Evolutionary conservation across 2,888 invertebrate genomes (phyloP), one percentile per base, ranked within the genome.

Genomic region (Cylloceria caligata): DNA sequence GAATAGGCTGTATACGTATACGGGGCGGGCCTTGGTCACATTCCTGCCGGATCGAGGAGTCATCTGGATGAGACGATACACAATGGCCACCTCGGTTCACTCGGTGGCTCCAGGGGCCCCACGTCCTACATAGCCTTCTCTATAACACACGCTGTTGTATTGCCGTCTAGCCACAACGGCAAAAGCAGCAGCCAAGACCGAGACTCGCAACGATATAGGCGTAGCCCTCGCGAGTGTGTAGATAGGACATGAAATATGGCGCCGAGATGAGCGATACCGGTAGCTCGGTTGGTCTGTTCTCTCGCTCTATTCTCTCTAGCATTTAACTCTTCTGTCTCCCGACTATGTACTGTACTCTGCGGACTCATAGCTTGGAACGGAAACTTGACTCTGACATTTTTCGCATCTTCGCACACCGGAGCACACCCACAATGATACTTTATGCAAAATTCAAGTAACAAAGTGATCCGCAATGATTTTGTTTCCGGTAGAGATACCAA

Each of bases 241-340:
- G 90, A 90, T 90, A 90, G 89, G 86, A 85, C 86, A 87, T 89
- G 90, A 90, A 90, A 90, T 90, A 90, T 90, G 87, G 88, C 87
- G 84, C 87, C 84, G 87, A 90, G 90, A 90, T 90, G 89, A 89
- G 86, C 88, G 89, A 90, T 90, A 90, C 86, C 88, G 83, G 88
- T 88, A 88, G 89, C 86, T 84, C 81, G 84, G 68, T 68, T 68
- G 45, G 45, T 73, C 55, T 67, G 55, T 76, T 79, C 68, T 64
- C 76, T 73, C 73, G 68, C 52, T 34, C 39, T 55, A 57, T 71
- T 76, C 83, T 83, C 79, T 68, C 60, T 55, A 72, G 72, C 64
- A 76, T 84, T 71, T 60, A 60, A 79, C 72, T 67, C 67, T 68
- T 30, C 79, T 64, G 16, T 65, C 69, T 82, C 73, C 19, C 47